Percentiles rank a stretch among this genome's conserved stretches.
Evolutionary conservation across 2,888 invertebrate genomes (phyloP).

Genomic region (Diplazon laetatorius): DNA sequence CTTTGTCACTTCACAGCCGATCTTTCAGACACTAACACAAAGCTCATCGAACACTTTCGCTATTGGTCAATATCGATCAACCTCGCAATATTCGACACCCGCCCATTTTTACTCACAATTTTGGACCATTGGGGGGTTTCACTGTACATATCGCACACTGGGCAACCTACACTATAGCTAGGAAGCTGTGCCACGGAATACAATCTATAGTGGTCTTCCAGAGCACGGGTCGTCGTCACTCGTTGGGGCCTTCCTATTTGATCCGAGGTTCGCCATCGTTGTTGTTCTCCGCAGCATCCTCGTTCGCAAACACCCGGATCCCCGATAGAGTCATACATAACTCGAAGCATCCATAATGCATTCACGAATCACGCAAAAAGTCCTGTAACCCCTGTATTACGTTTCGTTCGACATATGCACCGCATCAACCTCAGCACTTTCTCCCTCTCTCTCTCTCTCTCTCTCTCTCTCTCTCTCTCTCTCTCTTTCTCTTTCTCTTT

Average conservation of each 20-base stretch:
- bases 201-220: too few relatives aligned
- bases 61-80: too few relatives aligned
- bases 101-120: too few relatives aligned
- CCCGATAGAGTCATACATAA: conserved; percentile 81
- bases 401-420: conserved; percentile 60
- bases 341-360: conserved; percentile 81
- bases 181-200: conserved; percentile 2
- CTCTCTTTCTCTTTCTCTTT: conserved; percentile 55
- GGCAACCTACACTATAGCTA: background rate
- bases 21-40: too few relatives aligned
- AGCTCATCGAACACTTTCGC: too few relatives aligned
- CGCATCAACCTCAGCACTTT: conserved; percentile 52
- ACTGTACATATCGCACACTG: background rate
- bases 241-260: conserved; percentile 16
- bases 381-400: conserved; percentile 57
- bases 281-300: conserved; percentile 53
- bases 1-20: too few relatives aligned
- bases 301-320: conserved; percentile 68
- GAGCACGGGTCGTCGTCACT: background rate
- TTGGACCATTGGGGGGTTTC: too few relatives aligned
- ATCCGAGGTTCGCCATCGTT: conserved; percentile 58
- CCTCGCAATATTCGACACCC: too few relatives aligned
- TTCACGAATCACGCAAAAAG: conserved; percentile 69
- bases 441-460: too few relatives aligned
- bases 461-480: too few relatives aligned